phyloP scores from a whole-genome alignment of 2,888 invertebrate species.

The Atherix ibis region DNA sequence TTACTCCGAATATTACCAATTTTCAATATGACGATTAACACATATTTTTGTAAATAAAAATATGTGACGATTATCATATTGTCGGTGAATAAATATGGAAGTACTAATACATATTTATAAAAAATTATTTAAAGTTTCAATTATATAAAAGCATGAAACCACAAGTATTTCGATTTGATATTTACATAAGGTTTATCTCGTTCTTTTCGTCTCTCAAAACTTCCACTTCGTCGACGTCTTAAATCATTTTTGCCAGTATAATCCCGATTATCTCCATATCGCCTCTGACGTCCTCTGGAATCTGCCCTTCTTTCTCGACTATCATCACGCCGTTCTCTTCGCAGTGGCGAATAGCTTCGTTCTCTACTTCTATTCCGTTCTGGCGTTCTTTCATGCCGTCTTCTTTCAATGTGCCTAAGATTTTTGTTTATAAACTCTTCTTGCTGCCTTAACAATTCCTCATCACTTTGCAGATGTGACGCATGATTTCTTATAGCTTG shows the following conservation, averaged over 20 bases:
- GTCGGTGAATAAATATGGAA: too few relatives aligned
- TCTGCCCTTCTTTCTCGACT: slow-evolving; percentile 17
- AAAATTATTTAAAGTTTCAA: too few relatives aligned
- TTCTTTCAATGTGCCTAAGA: slow-evolving; percentile 30
- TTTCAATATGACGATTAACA: too few relatives aligned
- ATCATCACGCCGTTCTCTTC: slow-evolving; percentile 10
- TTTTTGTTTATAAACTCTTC: slow-evolving; percentile 34
- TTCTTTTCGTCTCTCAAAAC: slow-evolving; percentile 12
- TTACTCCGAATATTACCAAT: too few relatives aligned
- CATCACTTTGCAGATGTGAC: slow-evolving; percentile 24
- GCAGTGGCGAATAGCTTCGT: slow-evolving; percentile 29
- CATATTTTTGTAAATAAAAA: too few relatives aligned
- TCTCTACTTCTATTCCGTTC: slow-evolving; percentile 22
- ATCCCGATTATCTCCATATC: slow-evolving; percentile 22
- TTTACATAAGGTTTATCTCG: slow-evolving; percentile 24
- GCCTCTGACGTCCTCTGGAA: slow-evolving; percentile 10
- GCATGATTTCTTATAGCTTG: slow-evolving; percentile 23
- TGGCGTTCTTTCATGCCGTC: slow-evolving; percentile 27
- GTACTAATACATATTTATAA: too few relatives aligned
- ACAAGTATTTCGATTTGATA: too few relatives aligned
- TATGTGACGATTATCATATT: too few relatives aligned
- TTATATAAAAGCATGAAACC: too few relatives aligned
- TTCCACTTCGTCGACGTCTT: slow-evolving; percentile 25
- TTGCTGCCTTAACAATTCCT: slow-evolving; percentile 30
- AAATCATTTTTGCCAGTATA: slow-evolving; percentile 15